These are phyloP conservation scores for Chloroceryle aenea DNA, from an alignment of 2,113 vertebrate species.

Conservation along the genomic window DNA sequence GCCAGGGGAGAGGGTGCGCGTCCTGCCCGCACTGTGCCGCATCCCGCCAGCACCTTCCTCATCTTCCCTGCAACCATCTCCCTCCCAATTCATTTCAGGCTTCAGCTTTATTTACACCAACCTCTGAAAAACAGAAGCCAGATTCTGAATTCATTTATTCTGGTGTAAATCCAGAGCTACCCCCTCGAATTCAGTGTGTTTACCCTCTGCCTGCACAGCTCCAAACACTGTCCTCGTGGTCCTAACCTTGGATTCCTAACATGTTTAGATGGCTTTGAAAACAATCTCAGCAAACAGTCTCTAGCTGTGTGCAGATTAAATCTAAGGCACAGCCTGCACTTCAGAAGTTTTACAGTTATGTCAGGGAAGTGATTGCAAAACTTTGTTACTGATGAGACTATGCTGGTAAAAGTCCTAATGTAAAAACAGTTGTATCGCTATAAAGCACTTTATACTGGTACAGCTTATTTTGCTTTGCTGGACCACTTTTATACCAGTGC, in stretches of 20 bases:
- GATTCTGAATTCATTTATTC: neutral
- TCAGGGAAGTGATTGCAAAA: neutral
- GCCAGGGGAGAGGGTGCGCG: neutral
- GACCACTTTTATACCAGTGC: neutral
- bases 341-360: neutral
- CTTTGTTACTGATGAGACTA: neutral
- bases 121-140: neutral
- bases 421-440: neutral
- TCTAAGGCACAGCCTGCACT: neutral
- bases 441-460: slow-evolving; percentile 45
- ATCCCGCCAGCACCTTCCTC: neutral
- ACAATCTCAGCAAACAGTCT: neutral
- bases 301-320: neutral
- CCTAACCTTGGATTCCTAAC: neutral
- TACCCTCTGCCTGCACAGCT: neutral
- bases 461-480: slow-evolving; percentile 27
- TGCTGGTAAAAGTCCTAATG: neutral
- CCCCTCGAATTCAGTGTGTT: neutral
- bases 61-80: neutral
- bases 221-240: accelerated
- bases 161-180: neutral
- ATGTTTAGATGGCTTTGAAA: neutral
- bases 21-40: accelerated
- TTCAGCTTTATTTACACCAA: neutral
- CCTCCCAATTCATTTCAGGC: neutral